phyloP scores from a whole-genome alignment of 23 tunicate genomes.

The Diplosoma virens region DNA sequence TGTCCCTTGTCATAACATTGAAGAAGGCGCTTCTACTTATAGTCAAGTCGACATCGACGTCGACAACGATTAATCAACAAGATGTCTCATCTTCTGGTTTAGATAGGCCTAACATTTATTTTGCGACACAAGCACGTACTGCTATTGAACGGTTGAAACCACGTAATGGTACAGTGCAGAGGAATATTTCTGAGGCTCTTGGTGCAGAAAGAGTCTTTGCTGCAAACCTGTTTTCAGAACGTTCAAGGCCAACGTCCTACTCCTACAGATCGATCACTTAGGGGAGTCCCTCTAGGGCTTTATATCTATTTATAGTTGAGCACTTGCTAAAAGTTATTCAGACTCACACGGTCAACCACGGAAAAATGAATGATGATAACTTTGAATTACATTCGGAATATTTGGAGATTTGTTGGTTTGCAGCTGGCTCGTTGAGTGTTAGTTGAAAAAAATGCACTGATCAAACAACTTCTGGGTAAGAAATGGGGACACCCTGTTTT shows the following conservation, averaged over 20 bases:
- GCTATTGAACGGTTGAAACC: neutral
- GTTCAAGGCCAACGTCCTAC: neutral
- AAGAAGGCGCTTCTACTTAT: neutral
- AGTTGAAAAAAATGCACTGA: neutral
- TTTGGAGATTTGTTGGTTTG: too few relatives aligned
- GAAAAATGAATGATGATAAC: neutral
- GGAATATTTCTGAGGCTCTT: neutral
- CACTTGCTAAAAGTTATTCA: neutral
- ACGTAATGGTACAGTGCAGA: neutral
- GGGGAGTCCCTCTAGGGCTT: neutral
- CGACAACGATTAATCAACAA: neutral
- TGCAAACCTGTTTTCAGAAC: neutral
- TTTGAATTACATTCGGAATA: neutral
- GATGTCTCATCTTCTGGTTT: neutral
- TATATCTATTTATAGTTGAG: neutral
- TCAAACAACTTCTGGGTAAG: neutral
- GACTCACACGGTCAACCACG: neutral
- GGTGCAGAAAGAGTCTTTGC: neutral
- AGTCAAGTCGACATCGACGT: neutral
- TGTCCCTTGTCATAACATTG: neutral
- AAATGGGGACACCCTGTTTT: neutral
- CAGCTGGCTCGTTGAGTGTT: neutral
- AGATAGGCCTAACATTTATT: too few relatives aligned
- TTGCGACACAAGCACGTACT: neutral
- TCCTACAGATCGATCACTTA: neutral